Evolutionary conservation across 2,113 vertebrate genomes (phyloP), one percentile per base, ranked within the genome.

Genomic region (Serinus canaria): DNA sequence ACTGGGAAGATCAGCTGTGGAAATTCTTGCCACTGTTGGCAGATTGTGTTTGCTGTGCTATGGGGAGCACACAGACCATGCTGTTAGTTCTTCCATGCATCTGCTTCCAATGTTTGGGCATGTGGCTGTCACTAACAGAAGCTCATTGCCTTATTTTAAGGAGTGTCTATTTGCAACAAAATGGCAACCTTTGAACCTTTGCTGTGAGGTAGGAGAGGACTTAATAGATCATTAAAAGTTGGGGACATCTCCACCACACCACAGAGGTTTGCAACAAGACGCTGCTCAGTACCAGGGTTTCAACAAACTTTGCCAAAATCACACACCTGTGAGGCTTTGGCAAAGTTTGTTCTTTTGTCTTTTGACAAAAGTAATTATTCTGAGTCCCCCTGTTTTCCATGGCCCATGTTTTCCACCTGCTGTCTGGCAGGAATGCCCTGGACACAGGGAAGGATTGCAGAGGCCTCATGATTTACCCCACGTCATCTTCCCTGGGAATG

Each of bases 31-130:
- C 15, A 1, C 13, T 67, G 23, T 41, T 70, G 67, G 33, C 22
- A 20, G 46, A 33, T 83, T n/a, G 6, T 35, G 9, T 68, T 63
- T 44, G 15, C 23, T 68, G 43, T 50, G 35, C 46, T 70, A n/a
- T 72, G 52, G 10, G 12, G 17, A 60, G 30, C 2, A 10, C 58
- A 55, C 21, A 58, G 49, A 55, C 35, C 0, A 0, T 46, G 30
- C 17, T 70, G 10, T 53, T 47, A 66, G 19, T 7, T 63, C 25
- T 12, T 64, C 52, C 16, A 8, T 20, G 67, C 49, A 28, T 10
- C 39, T 33, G 13, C 39, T 63, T 47, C 59, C 53, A 28, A 7
- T 7, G 14, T 66, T 55, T 67, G 30, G 43, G 30, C 27, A 18
- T 21, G n/a, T 6, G 56, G 20, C 18, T 64, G 24, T 58, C 17